Evolutionary conservation across 1,140 invertebrate species (phyloP).

Genomic region (Eurytemora carolleeae): DNA sequence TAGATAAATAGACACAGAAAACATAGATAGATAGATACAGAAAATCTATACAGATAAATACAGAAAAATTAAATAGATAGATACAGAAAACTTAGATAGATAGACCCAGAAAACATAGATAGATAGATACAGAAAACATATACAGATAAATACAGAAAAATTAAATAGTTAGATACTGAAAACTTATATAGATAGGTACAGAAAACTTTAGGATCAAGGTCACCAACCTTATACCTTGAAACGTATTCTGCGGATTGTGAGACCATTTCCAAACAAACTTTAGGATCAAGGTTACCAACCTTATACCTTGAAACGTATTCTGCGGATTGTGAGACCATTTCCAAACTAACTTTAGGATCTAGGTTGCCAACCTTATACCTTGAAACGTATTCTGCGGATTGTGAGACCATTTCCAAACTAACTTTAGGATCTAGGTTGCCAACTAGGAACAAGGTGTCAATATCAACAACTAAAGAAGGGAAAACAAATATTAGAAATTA

Average conservation of each 20-base stretch:
- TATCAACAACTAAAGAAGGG: background rate
- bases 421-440: background rate
- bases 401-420: background rate
- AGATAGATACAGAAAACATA: too few relatives aligned
- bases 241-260: background rate
- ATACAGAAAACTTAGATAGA: too few relatives aligned
- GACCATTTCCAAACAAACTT: background rate
- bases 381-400: background rate
- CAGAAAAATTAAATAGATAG: too few relatives aligned
- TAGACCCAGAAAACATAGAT: too few relatives aligned
- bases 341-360: background rate
- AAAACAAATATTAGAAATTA: background rate
- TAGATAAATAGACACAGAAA: too few relatives aligned
- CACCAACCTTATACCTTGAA: background rate
- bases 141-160: too few relatives aligned
- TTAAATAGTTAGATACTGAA: too few relatives aligned
- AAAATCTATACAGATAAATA: too few relatives aligned
- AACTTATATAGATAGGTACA: too few relatives aligned
- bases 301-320: background rate
- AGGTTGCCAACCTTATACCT: background rate
- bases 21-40: too few relatives aligned
- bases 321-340: background rate
- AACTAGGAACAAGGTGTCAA: background rate
- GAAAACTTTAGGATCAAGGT: too few relatives aligned
- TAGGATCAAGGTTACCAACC: background rate